Evolutionary conservation across 2,888 invertebrate species (phyloP).

Genomic region (Macaria notata): DNA sequence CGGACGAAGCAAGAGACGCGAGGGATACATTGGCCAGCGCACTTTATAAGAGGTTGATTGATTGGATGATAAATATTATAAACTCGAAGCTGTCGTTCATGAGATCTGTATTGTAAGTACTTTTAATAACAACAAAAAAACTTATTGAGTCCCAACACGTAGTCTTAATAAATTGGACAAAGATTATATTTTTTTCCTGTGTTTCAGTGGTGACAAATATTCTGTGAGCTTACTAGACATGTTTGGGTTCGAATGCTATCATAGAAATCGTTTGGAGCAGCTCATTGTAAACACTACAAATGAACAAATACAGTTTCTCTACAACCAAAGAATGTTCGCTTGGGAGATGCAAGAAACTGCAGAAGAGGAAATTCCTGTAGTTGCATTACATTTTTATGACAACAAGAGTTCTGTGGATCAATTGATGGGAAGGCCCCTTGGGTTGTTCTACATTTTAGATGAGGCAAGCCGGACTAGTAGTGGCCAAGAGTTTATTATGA

Average conservation of each 20-base stretch:
- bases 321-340: constrained; percentile 94
- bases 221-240: constrained; percentile 92
- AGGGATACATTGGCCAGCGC: constrained; percentile 93
- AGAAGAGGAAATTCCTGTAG: constrained; percentile 89
- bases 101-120: constrained; percentile 92
- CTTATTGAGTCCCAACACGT: too few relatives aligned
- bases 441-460: constrained; percentile 92
- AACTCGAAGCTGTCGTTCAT: constrained; percentile 92
- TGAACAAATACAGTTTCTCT: constrained; percentile 96
- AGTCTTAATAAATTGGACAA: too few relatives aligned
- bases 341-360: constrained; percentile 93
- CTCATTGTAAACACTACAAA: constrained; percentile 94
- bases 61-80: constrained; percentile 93
- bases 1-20: constrained; percentile 91
- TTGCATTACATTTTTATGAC: constrained; percentile 90
- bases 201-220: constrained; percentile 90
- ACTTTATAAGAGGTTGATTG: constrained; percentile 91
- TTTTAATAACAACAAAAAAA: neutral
- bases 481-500: constrained; percentile 87
- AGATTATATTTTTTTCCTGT: constrained; percentile 8
- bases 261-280: constrained; percentile 92
- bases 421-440: constrained; percentile 91
- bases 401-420: constrained; percentile 94
- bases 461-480: constrained; percentile 90
- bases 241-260: constrained; percentile 96